phyloP scores from a whole-genome alignment of 1,140 invertebrate species.

The Amphibalanus amphitrite region DNA sequence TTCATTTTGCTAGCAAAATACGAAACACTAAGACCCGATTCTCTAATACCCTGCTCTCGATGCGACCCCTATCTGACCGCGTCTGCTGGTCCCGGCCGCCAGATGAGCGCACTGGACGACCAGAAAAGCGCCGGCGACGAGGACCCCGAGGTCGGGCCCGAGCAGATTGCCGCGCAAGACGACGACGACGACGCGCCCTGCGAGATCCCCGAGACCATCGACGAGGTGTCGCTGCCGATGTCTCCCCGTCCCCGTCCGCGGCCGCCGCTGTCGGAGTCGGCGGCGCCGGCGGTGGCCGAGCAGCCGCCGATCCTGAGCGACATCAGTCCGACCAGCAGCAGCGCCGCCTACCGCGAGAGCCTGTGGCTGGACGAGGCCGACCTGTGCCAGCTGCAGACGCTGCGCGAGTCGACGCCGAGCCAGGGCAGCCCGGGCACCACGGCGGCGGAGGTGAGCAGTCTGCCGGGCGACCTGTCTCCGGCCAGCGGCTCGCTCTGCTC shows the following conservation, averaged over 20 bases:
- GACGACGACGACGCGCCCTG: not conserved
- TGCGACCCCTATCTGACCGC: too few relatives aligned
- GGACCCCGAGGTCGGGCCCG: too few relatives aligned
- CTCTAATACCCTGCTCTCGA: too few relatives aligned
- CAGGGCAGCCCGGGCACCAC: not conserved
- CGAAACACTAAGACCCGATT: too few relatives aligned
- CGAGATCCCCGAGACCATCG: constrained; percentile 4
- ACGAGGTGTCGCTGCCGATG: not conserved
- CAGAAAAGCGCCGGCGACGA: too few relatives aligned
- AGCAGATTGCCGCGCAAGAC: too few relatives aligned
- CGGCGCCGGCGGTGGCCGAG: not conserved
- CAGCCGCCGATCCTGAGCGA: constrained; percentile 16
- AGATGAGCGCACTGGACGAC: too few relatives aligned
- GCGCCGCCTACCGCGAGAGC: constrained; percentile 7
- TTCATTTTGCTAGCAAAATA: too few relatives aligned
- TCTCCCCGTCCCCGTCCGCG: not conserved
- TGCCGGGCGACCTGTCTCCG: not conserved
- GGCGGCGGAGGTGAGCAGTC: constrained; percentile 1
- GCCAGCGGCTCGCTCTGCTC: not conserved
- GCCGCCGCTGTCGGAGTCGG: not conserved
- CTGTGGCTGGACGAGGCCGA: not conserved
- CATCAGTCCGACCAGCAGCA: constrained; percentile 8
- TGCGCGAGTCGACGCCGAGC: constrained; percentile 14
- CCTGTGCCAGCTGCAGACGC: not conserved
- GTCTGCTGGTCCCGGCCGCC: too few relatives aligned